Base-by-base conservation (phyloP, 2,113 vertebrate species). In the Boulengeromyrus knoepffleri region DNA sequence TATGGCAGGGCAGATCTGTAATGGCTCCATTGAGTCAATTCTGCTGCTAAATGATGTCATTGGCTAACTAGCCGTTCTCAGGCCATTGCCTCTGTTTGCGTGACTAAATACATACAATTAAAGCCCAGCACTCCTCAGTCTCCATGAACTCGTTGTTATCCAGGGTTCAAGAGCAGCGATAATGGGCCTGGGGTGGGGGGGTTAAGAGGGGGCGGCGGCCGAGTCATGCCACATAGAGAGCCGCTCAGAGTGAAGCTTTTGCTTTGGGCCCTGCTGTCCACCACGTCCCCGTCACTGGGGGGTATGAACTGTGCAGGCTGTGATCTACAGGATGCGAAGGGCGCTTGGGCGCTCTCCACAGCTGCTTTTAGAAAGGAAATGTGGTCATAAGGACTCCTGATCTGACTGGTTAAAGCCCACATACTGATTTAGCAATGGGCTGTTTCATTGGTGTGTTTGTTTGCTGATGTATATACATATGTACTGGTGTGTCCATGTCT, bases 31-130 rank as follows among this genome's bases (percentile, higher is more conserved):
- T 94, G 97, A 98, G 97, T 96, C 97, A 94, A 96, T 96, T 96
- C 96, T 94, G 95, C 96, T 97, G 97, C 97, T 95, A 96, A 97
- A 96, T 97, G 96, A 98, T 98, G 97, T 98, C 97, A 98, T 97
- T 96, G 96, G 97, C 97, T 98, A 98, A 97, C 97, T 97, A 97
- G 97, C 96, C 97, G 96, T 99, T 98, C 98, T 97, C 98, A 98
- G 97, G 97, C 97, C 97, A 98, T 97, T 97, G 97, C 97, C 96
- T 97, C 97, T 97, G 98, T 99, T 98, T 99, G 98, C 97, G 98
- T 99, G 98, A 99, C 99, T 99, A 99, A 99, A 98, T 98, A 98
- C 98, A 98, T 97, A 99, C 98, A 99, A 99, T 99, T 99, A 99
- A 97, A 97, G 96, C 97, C 95, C 95, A 97, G 97, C 97, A 97